Conservation (phyloP, 2,888 invertebrate species). For the Drosophila algonquin region DNA sequence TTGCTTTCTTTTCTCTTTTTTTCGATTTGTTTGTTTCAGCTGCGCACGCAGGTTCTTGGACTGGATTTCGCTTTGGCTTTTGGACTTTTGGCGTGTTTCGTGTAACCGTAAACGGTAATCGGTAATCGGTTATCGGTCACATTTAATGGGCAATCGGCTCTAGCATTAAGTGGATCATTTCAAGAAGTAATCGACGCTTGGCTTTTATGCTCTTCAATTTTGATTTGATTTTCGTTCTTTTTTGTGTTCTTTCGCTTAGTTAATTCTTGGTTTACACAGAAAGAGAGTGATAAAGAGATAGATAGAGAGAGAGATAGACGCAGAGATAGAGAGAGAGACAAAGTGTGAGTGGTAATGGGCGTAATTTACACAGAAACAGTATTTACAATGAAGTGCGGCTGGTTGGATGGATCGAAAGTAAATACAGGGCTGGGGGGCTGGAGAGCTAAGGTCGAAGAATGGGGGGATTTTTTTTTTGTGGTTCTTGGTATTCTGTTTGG, state of each 20-base stretch:
- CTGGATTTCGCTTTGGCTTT: background rate
- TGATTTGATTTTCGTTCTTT: slow-evolving; percentile 24
- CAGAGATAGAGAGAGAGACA: slow-evolving; percentile 32
- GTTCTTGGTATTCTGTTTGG: slow-evolving; percentile 15
- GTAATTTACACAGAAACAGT: slow-evolving; percentile 55
- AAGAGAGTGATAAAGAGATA: slow-evolving; percentile 30
- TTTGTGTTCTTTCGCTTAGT: slow-evolving; percentile 11
- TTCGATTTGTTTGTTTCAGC: slow-evolving; percentile 69
- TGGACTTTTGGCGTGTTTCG: slow-evolving; percentile 31
- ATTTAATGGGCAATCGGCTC: slow-evolving; percentile 64
- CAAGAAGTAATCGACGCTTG: slow-evolving; percentile 76
- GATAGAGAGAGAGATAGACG: slow-evolving; percentile 25
- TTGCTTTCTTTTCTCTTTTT: slow-evolving; percentile 30
- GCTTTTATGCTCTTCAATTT: slow-evolving; percentile 68
- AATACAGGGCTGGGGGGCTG: background rate
- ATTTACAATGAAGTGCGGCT: slow-evolving; percentile 71
- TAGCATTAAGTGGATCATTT: slow-evolving; percentile 60
- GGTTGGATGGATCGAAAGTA: background rate
- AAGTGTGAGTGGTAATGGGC: slow-evolving; percentile 51
- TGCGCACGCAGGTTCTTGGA: slow-evolving; percentile 29
- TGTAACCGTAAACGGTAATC: slow-evolving; percentile 50
- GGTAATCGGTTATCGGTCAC: slow-evolving; percentile 58
- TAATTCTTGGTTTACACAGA: slow-evolving; percentile 20
- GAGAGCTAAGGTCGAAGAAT: background rate
- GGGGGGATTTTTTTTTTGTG: slow-evolving; percentile 26